Conservation (phyloP, 2,888 invertebrate species). For the Agriopis marginaria region DNA sequence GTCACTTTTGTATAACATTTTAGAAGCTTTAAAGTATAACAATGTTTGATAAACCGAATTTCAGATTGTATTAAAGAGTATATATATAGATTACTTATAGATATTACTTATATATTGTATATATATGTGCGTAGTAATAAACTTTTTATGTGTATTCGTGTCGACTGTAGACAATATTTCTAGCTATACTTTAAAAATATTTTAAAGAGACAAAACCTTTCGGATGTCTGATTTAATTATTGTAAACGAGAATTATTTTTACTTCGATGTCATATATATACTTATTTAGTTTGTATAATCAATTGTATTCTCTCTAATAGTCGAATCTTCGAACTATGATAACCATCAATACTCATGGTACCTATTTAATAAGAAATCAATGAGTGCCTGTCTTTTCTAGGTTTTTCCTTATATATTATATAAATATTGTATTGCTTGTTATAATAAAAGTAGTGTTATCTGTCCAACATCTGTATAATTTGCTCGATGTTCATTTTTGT, state of each 20-base stretch:
- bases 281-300: conserved; percentile 7
- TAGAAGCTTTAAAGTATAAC: conserved; percentile 69
- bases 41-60: conserved; percentile 62
- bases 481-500: conserved; percentile 60
- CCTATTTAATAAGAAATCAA: conserved; percentile 16
- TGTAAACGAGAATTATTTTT: conserved; percentile 2
- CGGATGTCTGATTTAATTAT: conserved; percentile 2
- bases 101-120: conserved; percentile 29
- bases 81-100: not conserved
- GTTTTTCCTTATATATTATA: conserved; percentile 16
- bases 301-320: conserved; percentile 12
- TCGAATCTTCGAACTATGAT: conserved; percentile 9
- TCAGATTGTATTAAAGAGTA: conserved; percentile 46
- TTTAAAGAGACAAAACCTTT: not conserved
- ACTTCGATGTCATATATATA: conserved; percentile 8
- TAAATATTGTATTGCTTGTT: conserved; percentile 24
- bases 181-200: conserved; percentile 4
- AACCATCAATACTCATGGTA: conserved; percentile 19
- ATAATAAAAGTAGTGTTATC: conserved; percentile 46
- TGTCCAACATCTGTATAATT: conserved; percentile 51
- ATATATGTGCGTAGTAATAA: conserved; percentile 35
- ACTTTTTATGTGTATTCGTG: conserved; percentile 44
- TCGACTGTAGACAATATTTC: conserved; percentile 44
- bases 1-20: conserved; percentile 68
- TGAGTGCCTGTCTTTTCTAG: conserved; percentile 28